phyloP scores from a whole-genome alignment of 2,113 vertebrate species.

The Megalops atlanticus region DNA sequence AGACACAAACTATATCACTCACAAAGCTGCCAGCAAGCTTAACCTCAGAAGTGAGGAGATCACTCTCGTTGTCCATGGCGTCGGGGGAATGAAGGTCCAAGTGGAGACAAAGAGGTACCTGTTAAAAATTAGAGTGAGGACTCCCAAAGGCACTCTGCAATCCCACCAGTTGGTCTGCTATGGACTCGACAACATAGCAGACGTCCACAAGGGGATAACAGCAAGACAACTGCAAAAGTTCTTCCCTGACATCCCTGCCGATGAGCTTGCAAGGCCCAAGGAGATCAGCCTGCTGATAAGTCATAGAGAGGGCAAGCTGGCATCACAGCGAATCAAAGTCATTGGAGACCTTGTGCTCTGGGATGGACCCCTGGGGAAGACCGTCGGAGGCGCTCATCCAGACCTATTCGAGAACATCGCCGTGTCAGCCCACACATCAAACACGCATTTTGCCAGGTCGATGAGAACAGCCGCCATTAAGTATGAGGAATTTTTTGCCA shows the following conservation, averaged over 20 bases:
- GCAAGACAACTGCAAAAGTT: neutral
- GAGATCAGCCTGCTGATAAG: constrained; percentile 21
- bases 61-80: constrained; percentile 28
- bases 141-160: neutral
- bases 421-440: constrained; percentile 16
- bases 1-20: constrained; percentile 37
- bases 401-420: neutral
- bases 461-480: constrained; percentile 25
- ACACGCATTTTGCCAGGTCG: constrained; percentile 30
- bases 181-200: constrained; percentile 28
- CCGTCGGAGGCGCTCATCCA: too few species aligned
- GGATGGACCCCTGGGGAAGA: too few species aligned
- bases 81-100: constrained; percentile 12
- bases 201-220: neutral
- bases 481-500: constrained; percentile 23
- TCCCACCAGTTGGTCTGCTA: constrained; percentile 29
- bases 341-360: constrained; percentile 30
- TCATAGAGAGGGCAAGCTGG: constrained; percentile 25
- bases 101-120: constrained; percentile 28
- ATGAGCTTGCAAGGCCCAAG: neutral
- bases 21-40: constrained; percentile 23
- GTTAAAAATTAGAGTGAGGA: constrained; percentile 26
- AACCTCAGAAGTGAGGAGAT: constrained; percentile 30
- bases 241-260: neutral
- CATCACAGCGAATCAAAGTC: constrained; percentile 6